Conservation (phyloP, 2,888 invertebrate genomes). For the Muschampia plurimacula region DNA sequence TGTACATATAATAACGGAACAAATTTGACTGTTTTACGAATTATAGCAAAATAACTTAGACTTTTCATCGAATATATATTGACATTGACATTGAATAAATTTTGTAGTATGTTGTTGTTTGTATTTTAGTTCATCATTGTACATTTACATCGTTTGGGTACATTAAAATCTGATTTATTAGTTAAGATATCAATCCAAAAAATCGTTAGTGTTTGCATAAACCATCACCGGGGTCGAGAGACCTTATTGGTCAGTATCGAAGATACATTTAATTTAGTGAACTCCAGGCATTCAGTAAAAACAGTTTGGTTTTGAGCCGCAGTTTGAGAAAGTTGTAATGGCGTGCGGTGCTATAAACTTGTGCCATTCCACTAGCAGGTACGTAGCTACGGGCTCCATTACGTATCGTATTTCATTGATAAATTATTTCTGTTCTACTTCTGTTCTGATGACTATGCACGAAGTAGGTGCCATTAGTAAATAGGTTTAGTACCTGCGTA, state of each 20-base stretch:
- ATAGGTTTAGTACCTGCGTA: background rate
- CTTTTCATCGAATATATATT: too few relatives aligned
- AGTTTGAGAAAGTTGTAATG: conserved; percentile 68
- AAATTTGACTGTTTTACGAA: too few relatives aligned
- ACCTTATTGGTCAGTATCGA: background rate
- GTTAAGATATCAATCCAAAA: too few relatives aligned
- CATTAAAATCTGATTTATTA: too few relatives aligned
- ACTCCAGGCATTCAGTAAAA: conserved; percentile 22
- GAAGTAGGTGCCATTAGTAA: background rate
- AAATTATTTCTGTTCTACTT: conserved; percentile 45
- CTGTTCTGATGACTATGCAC: background rate
- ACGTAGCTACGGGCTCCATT: background rate
- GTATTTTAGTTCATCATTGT: too few relatives aligned
- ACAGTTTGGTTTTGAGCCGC: conserved; percentile 28
- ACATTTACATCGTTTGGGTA: too few relatives aligned
- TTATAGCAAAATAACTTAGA: too few relatives aligned
- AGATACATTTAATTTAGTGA: conserved; percentile 25
- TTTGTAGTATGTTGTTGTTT: too few relatives aligned
- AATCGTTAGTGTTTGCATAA: too few relatives aligned
- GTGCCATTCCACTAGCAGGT: conserved; percentile 5
- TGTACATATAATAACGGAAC: too few relatives aligned
- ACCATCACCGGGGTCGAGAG: background rate
- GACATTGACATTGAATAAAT: too few relatives aligned
- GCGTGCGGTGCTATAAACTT: conserved; percentile 52
- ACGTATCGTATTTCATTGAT: conserved; percentile 44